Base-by-base conservation (phyloP, 1,140 invertebrate genomes). In the Drosophila pachea region DNA sequence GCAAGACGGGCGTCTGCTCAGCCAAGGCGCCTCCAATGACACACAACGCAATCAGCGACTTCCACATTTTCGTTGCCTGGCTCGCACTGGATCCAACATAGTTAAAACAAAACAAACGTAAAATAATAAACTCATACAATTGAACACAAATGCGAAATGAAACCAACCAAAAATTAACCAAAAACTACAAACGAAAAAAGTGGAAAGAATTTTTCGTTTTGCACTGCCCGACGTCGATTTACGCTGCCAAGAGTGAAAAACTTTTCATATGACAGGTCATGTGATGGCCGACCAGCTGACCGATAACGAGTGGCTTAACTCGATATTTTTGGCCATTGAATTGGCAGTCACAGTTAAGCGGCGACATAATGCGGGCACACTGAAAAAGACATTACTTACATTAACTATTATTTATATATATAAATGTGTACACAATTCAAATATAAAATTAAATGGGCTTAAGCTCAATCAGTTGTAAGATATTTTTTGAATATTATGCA, bases 31-130 rank as follows among this genome's bases (percentile, higher is more conserved):
- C 82, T 75, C 86, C 82, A 74, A 88, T 76, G 76, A 86, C 78
- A 76, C 86, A 88, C 76, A 88, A 68, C 50, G 73, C 86, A 76
- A 88, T 76, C 86, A 88, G 71, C 86, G 77, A 78, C 58, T 86
- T 88, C 70, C 82, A 81, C 82, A 86, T 56, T 76, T 56, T 76
- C 42, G 60, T 58, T 67, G 70, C 48, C 32, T 52, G 33, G 53
- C 33, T 52, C 67, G 74, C 81, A 74, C 82, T 86, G 5, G 31
- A 55, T 36, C 12, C 22, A 40, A 35, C 52, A 12, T 56, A 53
- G 66, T 33, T 7, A 53, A 31, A 65, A 54, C 43, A 45, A 52
- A 76, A 76, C 38, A 66, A 66, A 59, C 42, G 47, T 31, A 64
- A 62, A 75, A 73, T 58, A 84, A 58, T 38, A 52, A 16, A 45